Evolutionary conservation across 2,113 vertebrate species (phyloP).

Genomic region (Colistium nudipinnis): DNA sequence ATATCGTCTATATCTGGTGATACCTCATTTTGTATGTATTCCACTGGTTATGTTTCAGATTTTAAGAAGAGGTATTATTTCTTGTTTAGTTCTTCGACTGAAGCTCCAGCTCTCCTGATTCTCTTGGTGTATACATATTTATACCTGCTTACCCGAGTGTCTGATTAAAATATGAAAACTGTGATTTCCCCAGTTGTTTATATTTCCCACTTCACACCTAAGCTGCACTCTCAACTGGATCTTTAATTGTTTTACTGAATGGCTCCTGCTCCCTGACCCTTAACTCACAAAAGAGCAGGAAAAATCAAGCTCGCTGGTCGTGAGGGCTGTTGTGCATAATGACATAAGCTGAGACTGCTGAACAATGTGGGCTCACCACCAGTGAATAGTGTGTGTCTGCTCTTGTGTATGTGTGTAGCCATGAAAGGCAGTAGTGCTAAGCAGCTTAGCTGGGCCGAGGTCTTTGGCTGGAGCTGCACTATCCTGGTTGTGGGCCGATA

Average conservation of each 20-base stretch:
- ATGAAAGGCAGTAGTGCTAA: conserved; percentile 63
- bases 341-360: conserved; percentile 36
- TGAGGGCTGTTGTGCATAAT: conserved; percentile 9
- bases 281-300: conserved; percentile 6
- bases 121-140: neutral
- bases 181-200: neutral
- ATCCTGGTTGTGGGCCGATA: conserved; percentile 52
- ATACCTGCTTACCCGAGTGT: neutral
- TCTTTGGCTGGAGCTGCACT: conserved; percentile 54
- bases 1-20: too few species aligned
- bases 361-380: conserved; percentile 59
- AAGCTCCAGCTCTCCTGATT: neutral
- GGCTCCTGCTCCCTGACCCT: conserved; percentile 8
- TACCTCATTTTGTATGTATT: too few species aligned
- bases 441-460: conserved; percentile 67
- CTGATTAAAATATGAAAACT: neutral
- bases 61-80: neutral
- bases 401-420: conserved; percentile 26
- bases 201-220: too few species aligned
- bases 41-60: too few species aligned
- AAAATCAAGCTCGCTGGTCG: conserved; percentile 20
- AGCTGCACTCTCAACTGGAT: conserved; percentile 7
- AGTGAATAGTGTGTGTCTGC: conserved; percentile 45
- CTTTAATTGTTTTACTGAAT: conserved; percentile 15
- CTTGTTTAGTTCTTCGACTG: neutral